Percentiles rank a stretch among this genome's conserved stretches.
Conservation (phyloP, 2,797 vertebrate genomes). For the Periophthalmus magnuspinnatus region DNA sequence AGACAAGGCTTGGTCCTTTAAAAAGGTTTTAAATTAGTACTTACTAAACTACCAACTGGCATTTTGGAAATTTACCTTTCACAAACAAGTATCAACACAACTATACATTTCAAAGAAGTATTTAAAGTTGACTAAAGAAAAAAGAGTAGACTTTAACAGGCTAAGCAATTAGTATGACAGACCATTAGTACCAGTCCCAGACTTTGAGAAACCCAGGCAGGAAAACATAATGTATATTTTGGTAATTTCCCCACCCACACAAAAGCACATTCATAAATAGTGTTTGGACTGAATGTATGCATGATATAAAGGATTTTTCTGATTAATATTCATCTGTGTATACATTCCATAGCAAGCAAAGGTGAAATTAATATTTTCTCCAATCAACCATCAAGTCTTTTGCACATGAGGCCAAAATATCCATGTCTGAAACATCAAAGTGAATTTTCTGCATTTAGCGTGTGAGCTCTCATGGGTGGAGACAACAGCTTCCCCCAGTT, state of each 20-base stretch:
- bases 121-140: background rate
- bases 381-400: slow-evolving; percentile 56
- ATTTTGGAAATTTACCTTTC: no score
- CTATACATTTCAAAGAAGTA: background rate
- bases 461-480: slow-evolving; percentile 49
- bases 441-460: slow-evolving; percentile 42
- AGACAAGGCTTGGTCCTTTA: slow-evolving; percentile 19
- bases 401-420: slow-evolving; percentile 35
- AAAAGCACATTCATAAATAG: slow-evolving; percentile 20
- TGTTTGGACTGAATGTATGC: slow-evolving; percentile 22
- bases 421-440: slow-evolving; percentile 53
- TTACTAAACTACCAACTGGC: slow-evolving; percentile 6
- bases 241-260: background rate
- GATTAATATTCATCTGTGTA: slow-evolving; percentile 17
- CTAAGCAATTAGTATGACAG: background rate
- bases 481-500: slow-evolving; percentile 61
- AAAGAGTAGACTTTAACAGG: background rate
- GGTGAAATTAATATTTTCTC: slow-evolving; percentile 29
- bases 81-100: background rate
- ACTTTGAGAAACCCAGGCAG: background rate
- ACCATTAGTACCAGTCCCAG: background rate
- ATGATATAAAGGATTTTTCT: slow-evolving; percentile 3
- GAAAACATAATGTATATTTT: background rate
- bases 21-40: slow-evolving; percentile 26
- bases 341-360: slow-evolving; percentile 14